phyloP scores from a whole-genome alignment of 2,113 vertebrate species.

The Malurus alboscapulatus region DNA sequence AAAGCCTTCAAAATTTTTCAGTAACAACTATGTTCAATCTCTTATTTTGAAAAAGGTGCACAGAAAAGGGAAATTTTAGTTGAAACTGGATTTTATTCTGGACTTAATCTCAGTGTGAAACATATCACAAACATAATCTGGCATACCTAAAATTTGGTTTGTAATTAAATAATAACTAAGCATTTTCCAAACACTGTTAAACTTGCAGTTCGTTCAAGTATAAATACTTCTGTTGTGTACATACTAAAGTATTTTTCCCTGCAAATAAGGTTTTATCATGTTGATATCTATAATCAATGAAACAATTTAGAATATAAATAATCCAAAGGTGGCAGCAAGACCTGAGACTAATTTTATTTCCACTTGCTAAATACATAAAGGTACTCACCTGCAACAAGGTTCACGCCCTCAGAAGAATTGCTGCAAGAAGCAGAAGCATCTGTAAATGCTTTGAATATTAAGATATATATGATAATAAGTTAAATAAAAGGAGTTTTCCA shows the following conservation, averaged over 20 bases:
- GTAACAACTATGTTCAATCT: background rate
- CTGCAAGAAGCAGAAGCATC: constrained; percentile 65
- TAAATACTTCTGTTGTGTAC: background rate
- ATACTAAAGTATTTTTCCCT: background rate
- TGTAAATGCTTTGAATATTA: background rate
- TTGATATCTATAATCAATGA: background rate
- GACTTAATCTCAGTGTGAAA: background rate
- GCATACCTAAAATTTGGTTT: background rate
- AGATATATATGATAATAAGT: background rate
- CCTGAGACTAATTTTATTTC: background rate
- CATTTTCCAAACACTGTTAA: background rate
- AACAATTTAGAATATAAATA: background rate
- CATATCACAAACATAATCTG: background rate
- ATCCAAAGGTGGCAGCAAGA: background rate
- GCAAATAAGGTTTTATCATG: background rate
- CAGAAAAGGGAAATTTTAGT: background rate
- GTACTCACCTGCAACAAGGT: constrained; percentile 81
- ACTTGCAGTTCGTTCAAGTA: background rate
- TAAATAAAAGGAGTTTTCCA: background rate
- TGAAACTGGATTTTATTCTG: background rate
- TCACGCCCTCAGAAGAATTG: constrained; percentile 72
- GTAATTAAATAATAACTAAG: background rate
- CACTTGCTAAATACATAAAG: background rate
- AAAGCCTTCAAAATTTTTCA: background rate
- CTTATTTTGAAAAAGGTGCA: background rate